Base-by-base conservation (phyloP, 1,140 invertebrate genomes). In the Heliconius congener region DNA sequence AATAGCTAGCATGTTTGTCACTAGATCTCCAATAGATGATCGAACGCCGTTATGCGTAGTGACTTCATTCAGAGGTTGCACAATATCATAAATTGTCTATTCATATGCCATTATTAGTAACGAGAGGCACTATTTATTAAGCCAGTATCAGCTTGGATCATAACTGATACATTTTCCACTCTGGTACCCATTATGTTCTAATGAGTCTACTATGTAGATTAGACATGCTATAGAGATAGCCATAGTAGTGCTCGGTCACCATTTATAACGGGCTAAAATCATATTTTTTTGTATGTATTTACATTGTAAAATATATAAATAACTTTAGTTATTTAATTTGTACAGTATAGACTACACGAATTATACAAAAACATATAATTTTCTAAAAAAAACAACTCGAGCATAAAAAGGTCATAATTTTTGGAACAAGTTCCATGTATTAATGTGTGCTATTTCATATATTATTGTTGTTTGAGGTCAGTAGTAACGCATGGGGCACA, bases 71-170 rank as follows among this genome's bases (percentile, higher is more conserved):
- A 78, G 39, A 57, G 74, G 78, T 84, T 84, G 78, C 83, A 80
- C 81, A 84, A 82, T 79, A 77, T 73, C 80, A 79, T 84, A 83
- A 79, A 84, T 82, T 52, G 83, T 73, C 81, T 78, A 84, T 84
- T 84, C 83, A 84, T 79, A 82, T 77, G 81, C 76, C 81, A 84
- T 82, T 82, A 79, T 81, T 79, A 74, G 76, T 77, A 80, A 79
- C 80, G 72, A 78, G 78, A 42, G 79, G 73, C 80, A 78, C 74
- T 81, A 78, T 81, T 81, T 81, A 81, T 81, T 77, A 81, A 76
- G 30, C 60, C 37, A 42, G 60, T 76, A 76, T 76, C 74, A 76
- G 74, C 74, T 50, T 75, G 27, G 66, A 76, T 76, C 74, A 76
- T 66, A 76, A 50, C 42, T 70, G 60, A 46, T 71, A 46, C 27